Evolutionary conservation across 2,888 invertebrate genomes (phyloP).

Genomic region (Slavum lentiscoides): DNA sequence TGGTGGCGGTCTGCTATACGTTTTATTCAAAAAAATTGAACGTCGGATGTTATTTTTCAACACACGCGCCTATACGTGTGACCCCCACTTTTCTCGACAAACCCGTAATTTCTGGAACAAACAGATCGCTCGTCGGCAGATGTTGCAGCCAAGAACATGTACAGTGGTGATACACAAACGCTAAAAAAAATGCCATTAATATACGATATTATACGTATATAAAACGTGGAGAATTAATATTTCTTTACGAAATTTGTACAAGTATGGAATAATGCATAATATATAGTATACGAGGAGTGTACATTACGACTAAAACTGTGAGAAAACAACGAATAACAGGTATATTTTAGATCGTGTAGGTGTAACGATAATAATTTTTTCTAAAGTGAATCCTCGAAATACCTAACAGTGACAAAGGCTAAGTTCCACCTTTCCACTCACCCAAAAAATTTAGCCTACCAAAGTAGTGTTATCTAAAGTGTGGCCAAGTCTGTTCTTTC

Average conservation of each 20-base stretch:
- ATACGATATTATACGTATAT: background rate
- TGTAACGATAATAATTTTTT: background rate
- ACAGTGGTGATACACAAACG: background rate
- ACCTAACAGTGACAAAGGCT: too few relatives aligned
- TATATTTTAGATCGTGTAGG: too few relatives aligned
- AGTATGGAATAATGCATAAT: too few relatives aligned
- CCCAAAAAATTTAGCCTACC: too few relatives aligned
- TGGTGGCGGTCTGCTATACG: background rate
- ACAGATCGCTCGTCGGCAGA: constrained; percentile 28
- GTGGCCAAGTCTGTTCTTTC: too few relatives aligned
- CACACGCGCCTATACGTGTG: background rate
- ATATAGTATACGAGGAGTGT: too few relatives aligned
- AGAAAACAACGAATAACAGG: too few relatives aligned
- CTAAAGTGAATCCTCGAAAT: background rate
- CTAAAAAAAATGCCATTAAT: background rate
- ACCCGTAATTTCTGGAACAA: constrained; percentile 42
- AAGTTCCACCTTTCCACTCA: too few relatives aligned
- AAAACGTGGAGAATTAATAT: background rate
- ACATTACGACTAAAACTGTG: too few relatives aligned
- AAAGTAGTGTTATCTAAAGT: too few relatives aligned
- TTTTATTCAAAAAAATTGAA: constrained; percentile 37
- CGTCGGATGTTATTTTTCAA: constrained; percentile 44
- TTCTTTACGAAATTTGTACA: background rate
- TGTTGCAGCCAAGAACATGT: background rate
- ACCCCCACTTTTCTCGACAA: background rate